These are phyloP conservation scores for Halocaridina rubra DNA, from an alignment of 2,888 invertebrate species.

Conservation along the genomic window DNA sequence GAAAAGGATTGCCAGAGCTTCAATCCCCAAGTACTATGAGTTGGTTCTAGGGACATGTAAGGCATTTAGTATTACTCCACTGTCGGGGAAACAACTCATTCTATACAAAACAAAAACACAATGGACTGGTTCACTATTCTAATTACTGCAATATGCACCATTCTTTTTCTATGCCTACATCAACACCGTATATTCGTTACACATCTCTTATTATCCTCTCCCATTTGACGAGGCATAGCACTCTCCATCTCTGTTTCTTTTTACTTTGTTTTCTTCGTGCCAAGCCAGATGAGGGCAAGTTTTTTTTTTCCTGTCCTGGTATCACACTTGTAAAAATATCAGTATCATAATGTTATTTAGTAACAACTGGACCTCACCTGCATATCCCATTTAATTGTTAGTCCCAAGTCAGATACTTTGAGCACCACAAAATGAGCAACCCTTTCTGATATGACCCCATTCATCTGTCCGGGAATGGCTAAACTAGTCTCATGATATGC, in stretches of 20 bases:
- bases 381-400: constrained; percentile 83
- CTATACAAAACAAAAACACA: no score
- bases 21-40: no score
- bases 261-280: neutral
- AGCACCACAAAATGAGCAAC: constrained; percentile 79
- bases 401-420: constrained; percentile 76
- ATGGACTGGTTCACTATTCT: neutral
- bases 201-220: no score
- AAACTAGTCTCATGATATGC: constrained; percentile 70
- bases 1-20: no score
- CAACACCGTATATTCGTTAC: no score
- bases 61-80: no score
- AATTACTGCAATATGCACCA: neutral
- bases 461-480: constrained; percentile 79
- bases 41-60: no score
- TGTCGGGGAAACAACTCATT: no score
- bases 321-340: neutral
- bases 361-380: constrained; percentile 70
- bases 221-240: no score
- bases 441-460: constrained; percentile 80
- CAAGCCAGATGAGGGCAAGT: neutral
- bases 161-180: neutral
- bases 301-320: neutral
- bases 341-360: no score
- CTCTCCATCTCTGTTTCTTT: no score